Conservation (phyloP, 2,797 vertebrate species). For the Cheirogaleus major region DNA sequence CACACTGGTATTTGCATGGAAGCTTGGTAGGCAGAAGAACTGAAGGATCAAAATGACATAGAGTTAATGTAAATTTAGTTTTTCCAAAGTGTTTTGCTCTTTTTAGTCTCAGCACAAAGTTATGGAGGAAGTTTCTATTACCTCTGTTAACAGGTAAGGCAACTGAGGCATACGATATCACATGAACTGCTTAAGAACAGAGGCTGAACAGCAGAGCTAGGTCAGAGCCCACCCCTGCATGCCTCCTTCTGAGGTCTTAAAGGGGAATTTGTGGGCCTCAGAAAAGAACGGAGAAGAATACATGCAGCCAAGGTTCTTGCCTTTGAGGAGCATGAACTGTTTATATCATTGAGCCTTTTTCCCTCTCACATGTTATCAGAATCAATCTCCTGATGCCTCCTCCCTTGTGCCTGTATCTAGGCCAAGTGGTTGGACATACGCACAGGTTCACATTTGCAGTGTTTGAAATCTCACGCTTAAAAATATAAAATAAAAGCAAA, state of each 20-base stretch:
- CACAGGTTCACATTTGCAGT: background rate
- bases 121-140: background rate
- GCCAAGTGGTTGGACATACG: background rate
- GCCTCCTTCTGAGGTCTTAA: background rate
- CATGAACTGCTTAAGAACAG: background rate
- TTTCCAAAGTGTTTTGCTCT: background rate
- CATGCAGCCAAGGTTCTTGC: background rate
- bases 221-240: background rate
- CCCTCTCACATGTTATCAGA: background rate
- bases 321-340: background rate
- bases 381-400: background rate
- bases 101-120: background rate
- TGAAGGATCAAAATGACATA: slow-evolving; percentile 47
- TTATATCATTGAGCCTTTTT: background rate
- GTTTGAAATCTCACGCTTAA: background rate
- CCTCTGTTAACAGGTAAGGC: background rate
- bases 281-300: background rate
- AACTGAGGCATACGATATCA: background rate
- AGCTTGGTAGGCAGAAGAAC: background rate
- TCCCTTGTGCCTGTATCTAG: background rate
- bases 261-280: background rate
- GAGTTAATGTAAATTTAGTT: background rate
- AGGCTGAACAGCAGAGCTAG: background rate
- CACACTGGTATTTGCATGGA: background rate
- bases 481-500: background rate